Percentiles rank a stretch among this genome's conserved stretches.
phyloP scores from a whole-genome alignment of 2,797 vertebrate genomes.

The Aeoliscus strigatus region DNA sequence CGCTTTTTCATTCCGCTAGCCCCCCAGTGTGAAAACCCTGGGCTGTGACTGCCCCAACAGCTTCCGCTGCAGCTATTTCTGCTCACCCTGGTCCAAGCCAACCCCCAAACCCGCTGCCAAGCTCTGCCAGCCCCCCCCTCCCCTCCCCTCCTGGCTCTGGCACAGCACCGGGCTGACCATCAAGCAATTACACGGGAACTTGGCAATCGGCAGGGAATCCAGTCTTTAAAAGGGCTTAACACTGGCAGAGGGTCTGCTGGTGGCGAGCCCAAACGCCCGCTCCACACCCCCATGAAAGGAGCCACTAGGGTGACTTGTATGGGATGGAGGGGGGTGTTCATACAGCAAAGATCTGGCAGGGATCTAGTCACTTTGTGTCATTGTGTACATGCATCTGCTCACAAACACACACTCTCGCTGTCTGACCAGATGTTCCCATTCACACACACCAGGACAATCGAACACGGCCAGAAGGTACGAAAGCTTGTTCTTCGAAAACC shows the following conservation, averaged over 20 bases:
- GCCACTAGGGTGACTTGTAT: constrained; percentile 28
- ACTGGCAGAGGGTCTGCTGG: constrained; percentile 58
- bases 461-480: constrained; percentile 43
- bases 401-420: constrained; percentile 33
- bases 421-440: constrained; percentile 60
- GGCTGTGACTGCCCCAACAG: constrained; percentile 42
- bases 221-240: constrained; percentile 69
- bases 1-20: constrained; percentile 35
- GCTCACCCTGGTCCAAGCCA: constrained; percentile 44
- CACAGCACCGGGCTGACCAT: constrained; percentile 62
- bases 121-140: constrained; percentile 11
- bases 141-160: constrained; percentile 44
- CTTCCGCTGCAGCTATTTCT: constrained; percentile 55
- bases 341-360: constrained; percentile 56
- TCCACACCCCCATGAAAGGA: constrained; percentile 39
- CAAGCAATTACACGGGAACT: constrained; percentile 73
- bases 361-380: constrained; percentile 36
- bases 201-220: constrained; percentile 65
- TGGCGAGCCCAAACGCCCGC: constrained; percentile 39
- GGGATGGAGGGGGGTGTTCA: constrained; percentile 29
- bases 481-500: constrained; percentile 38
- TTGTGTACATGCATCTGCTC: constrained; percentile 58
- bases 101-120: constrained; percentile 50
- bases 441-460: constrained; percentile 56
- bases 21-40: constrained; percentile 50